These are phyloP conservation scores for Liolophura sinensis DNA, from an alignment of 1,140 invertebrate genomes.

Conservation along the genomic window DNA sequence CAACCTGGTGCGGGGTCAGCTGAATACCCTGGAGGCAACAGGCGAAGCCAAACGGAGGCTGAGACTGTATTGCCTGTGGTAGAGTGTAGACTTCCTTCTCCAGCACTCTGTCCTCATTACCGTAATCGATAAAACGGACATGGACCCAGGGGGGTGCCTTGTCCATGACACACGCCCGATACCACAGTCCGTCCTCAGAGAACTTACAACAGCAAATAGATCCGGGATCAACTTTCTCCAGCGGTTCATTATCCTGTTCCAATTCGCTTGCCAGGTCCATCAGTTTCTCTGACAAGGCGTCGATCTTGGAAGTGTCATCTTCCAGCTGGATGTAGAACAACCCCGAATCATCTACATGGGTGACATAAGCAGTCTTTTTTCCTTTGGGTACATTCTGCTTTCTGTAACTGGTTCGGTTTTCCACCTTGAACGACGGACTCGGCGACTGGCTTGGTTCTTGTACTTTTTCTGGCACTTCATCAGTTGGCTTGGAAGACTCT, in stretches of 20 bases:
- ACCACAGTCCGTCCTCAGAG: slow-evolving; percentile 71
- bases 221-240: slow-evolving; percentile 41
- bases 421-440: background rate
- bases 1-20: too few relatives aligned
- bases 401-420: background rate
- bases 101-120: too few relatives aligned
- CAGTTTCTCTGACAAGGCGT: slow-evolving; percentile 32
- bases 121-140: too few relatives aligned
- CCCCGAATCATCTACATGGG: slow-evolving; percentile 34
- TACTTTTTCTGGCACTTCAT: background rate
- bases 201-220: slow-evolving; percentile 74
- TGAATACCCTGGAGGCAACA: too few relatives aligned
- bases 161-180: slow-evolving; percentile 34
- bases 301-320: slow-evolving; percentile 13
- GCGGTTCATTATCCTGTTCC: background rate
- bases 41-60: too few relatives aligned
- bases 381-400: background rate
- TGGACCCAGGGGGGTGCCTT: too few relatives aligned
- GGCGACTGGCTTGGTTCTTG: background rate
- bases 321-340: slow-evolving; percentile 40
- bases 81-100: too few relatives aligned
- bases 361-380: slow-evolving; percentile 20
- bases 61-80: too few relatives aligned
- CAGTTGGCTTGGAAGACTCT: background rate
- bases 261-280: slow-evolving; percentile 29